Conservation (phyloP, 2,113 vertebrate species). For the Ia io region DNA sequence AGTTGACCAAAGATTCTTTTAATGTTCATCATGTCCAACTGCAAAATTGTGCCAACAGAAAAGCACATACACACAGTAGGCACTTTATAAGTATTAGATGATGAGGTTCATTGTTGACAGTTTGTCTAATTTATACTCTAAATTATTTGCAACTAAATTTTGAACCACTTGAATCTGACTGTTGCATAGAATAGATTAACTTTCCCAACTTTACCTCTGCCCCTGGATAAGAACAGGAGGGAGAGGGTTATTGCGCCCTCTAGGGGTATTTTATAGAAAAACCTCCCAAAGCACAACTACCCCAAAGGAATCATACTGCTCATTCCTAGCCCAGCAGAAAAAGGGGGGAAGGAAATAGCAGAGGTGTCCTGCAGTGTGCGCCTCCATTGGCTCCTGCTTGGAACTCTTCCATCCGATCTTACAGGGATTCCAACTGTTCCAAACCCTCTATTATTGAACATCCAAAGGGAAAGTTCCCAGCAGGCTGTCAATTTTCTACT, state of each 20-base stretch:
- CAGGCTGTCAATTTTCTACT: background rate
- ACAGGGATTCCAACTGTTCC: background rate
- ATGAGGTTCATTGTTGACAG: background rate
- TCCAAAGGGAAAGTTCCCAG: background rate
- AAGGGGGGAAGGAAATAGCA: background rate
- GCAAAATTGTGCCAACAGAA: background rate
- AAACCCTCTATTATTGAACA: background rate
- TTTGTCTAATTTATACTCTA: background rate
- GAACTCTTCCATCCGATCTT: background rate
- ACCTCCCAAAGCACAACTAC: background rate
- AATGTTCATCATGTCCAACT: background rate
- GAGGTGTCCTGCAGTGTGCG: background rate
- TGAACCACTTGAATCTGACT: background rate
- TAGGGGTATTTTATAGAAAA: conserved; percentile 60
- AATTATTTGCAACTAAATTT: background rate
- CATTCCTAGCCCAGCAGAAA: background rate
- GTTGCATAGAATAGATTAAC: background rate
- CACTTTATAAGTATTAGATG: background rate
- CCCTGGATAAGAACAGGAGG: background rate
- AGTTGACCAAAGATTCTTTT: background rate
- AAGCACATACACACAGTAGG: background rate
- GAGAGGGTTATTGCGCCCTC: conserved; percentile 64
- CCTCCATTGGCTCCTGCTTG: background rate
- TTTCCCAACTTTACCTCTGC: background rate
- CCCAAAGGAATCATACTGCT: background rate